Evolutionary conservation across 1,140 invertebrate genomes (phyloP), one percentile per base, ranked within the genome.

Genomic region (Ooceraea biroi): DNA sequence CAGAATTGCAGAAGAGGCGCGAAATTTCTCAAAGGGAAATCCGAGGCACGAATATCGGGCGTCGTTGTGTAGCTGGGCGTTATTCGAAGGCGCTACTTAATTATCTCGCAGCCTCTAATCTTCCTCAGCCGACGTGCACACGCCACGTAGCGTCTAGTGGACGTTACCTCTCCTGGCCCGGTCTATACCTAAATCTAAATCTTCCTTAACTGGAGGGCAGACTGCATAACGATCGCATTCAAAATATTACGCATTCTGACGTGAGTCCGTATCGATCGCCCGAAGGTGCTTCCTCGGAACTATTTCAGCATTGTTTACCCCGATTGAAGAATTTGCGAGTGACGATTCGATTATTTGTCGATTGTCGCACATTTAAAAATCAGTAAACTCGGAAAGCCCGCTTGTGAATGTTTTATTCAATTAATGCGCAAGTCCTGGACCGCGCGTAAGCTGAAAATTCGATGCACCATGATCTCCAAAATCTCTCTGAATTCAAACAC

Each of bases 81-180:
- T 93, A 91, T 93, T 93, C 91, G 91, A 93, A 93, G 91, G 93
- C 91, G 92, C 93, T 94, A 94, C 93, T 94, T 94, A 94, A 94
- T 94, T 94, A 94, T 94, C 91, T 90, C 66, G 82, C 74, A 86
- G 91, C 90, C 93, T 94, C 93, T 94, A 94, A 94, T 94, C 93
- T 94, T 90, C 84, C 90, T 80, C 89, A 88, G 92, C 93, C 93
- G 92, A 92, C 93, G 89, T 78, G 69, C 91, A 92, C 93, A 94
- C 93, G 93, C 93, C 91, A 93, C 85, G 85, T 2, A 36, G 85
- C 88, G 87, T 58, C 89, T 90, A 90, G 85, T 85, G 76, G 66
- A 86, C 71, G 78, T 77, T 72, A 84, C 66, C 73, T 27, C 73
- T 27, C 65, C 36, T 7, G 71, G 55, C 55, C 52, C 50, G 48